Evolutionary conservation across 2,797 vertebrate genomes (phyloP), one percentile per base, ranked within the genome.

Genomic region (Sandelia bainsii): DNA sequence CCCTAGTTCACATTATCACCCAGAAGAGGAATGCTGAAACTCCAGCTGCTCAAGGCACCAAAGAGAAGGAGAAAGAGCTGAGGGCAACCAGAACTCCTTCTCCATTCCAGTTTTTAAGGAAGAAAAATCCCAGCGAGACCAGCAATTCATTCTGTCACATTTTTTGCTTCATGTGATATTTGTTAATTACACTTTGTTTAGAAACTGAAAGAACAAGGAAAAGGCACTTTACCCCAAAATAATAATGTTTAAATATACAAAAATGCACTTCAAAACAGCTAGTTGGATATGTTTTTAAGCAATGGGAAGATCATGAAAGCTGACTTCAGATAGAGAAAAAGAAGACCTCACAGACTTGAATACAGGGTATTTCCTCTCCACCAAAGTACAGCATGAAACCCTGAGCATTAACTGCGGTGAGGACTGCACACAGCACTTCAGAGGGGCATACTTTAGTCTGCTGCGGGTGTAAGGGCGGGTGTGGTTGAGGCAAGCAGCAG

Each of bases 1-100:
- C 84, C 87, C 85, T 72, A 49, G 37, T 66, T 82, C 87, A 77
- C 66, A 92, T 92, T 92, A 93, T 92, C 94, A 94, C 92, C 92
- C 87, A 87, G 83, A 68, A 75, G 90, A 93, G 93, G 93, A 95
- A 95, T 95, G 91, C 87, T 6, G 79, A 90, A 88, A 89, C 90
- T 92, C 79, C 63, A 39, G 72, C 79, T 57, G 83, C 88, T 76
- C 79, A 69, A 86, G 76, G 86, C 84, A 72, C 72, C 70, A 17
- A 37, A 34, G 76, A 65, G 75, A 39, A 68, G 63, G 72, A 64
- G 68, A 62, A 5, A 8, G 50, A 2, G 49, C 13, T 12, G 62
- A 75, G 73, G 75, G 46, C n/a, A 13, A 42, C 23, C 7, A 3
- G 77, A 66, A 52, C 72, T 68, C 27, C 75, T 39, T 67, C 69